Conservation (phyloP, 2,113 vertebrate species). For the Pseudopodoces humilis region DNA sequence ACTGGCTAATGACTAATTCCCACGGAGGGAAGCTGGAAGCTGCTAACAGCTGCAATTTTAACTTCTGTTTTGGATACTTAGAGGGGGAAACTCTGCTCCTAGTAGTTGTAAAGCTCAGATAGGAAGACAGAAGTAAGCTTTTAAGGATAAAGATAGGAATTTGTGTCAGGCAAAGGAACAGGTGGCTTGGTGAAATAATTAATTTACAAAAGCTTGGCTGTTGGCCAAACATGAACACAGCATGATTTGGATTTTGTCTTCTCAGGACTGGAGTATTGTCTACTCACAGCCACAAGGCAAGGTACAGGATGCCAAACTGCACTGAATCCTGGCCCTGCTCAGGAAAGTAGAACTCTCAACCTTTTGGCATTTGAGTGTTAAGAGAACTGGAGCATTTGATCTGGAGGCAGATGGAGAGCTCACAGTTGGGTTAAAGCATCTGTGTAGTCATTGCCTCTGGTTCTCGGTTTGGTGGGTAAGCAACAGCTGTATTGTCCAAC, state of each 20-base stretch:
- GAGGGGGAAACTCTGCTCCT: not conserved
- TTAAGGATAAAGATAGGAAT: not conserved
- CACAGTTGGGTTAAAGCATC: not conserved
- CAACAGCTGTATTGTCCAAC: not conserved
- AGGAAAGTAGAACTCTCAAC: not conserved
- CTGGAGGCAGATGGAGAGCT: not conserved
- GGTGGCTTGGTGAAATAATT: constrained; percentile 25
- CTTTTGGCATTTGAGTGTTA: not conserved
- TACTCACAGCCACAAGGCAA: not conserved
- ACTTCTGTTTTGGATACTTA: not conserved
- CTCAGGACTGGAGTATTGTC: not conserved
- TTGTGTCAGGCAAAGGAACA: not conserved
- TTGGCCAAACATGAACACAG: not conserved
- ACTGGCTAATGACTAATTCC: not conserved
- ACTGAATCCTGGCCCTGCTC: accelerated
- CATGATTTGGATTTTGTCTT: not conserved
- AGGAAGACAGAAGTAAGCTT: not conserved
- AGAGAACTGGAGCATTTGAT: not conserved
- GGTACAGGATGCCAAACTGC: not conserved
- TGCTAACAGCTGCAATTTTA: not conserved
- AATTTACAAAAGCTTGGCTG: constrained; percentile 15
- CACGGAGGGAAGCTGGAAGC: not conserved
- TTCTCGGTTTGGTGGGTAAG: not conserved
- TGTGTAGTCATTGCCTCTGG: not conserved
- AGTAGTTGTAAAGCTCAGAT: not conserved